Conservation (phyloP, 2,888 invertebrate species). For the Parasteatoda lunata region DNA sequence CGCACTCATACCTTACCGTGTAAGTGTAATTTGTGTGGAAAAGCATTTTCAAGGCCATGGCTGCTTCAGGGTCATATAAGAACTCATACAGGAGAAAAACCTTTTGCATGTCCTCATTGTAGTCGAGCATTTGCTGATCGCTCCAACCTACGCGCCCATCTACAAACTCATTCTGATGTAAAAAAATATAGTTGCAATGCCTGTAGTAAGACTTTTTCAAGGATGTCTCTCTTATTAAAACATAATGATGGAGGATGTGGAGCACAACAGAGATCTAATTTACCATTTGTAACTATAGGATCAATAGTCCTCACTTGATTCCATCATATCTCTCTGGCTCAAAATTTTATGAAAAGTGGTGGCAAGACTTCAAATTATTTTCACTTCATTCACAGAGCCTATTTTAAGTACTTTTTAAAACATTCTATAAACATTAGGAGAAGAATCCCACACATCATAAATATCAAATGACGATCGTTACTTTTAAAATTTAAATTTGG, state of each 20-base stretch:
- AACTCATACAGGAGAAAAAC: constrained; percentile 98
- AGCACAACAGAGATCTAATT: constrained; percentile 19
- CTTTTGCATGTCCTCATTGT: constrained; percentile 96
- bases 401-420: too few species aligned
- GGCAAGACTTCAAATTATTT: too few species aligned
- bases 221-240: constrained; percentile 95
- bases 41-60: constrained; percentile 98
- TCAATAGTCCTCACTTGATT: too few species aligned
- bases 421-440: too few species aligned
- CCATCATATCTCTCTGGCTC: too few species aligned
- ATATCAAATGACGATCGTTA: too few species aligned
- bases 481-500: too few species aligned
- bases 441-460: too few species aligned
- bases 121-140: constrained; percentile 97
- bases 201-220: constrained; percentile 95
- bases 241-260: constrained; percentile 90
- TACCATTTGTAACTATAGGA: background rate
- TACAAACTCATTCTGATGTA: constrained; percentile 97
- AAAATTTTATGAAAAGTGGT: too few species aligned
- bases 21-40: constrained; percentile 96
- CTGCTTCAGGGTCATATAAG: constrained; percentile 96
- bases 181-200: constrained; percentile 96
- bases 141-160: constrained; percentile 94
- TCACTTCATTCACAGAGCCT: too few species aligned
- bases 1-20: constrained; percentile 97